Conservation (phyloP, 2,797 vertebrate species). For the Lepidocolaptes lacrymiger region DNA sequence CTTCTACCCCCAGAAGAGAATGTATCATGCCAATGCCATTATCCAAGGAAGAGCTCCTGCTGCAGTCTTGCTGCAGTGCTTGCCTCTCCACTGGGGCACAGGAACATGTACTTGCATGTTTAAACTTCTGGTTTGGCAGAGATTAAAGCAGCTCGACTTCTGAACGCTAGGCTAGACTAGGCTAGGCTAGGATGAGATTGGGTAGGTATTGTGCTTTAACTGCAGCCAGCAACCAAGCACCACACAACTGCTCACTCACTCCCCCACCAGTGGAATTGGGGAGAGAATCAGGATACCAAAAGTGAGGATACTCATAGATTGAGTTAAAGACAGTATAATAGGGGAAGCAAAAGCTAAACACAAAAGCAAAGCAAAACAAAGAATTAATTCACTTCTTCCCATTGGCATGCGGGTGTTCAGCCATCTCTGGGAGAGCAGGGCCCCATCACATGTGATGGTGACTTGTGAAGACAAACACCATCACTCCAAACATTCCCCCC, state of each 20-base stretch:
- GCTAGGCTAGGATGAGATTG: not conserved
- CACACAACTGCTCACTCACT: not conserved
- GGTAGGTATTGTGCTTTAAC: not conserved
- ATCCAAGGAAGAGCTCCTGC: not conserved
- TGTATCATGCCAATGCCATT: not conserved
- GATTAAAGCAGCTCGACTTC: not conserved
- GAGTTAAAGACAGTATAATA: not conserved
- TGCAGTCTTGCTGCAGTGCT: not conserved
- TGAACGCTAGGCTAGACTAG: not conserved
- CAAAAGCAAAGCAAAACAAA: not conserved
- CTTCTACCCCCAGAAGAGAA: not conserved
- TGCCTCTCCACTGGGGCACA: not conserved
- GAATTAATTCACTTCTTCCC: not conserved
- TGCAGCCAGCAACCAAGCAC: not conserved
- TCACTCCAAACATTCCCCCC: not conserved
- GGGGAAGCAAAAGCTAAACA: not conserved
- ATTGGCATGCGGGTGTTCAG: not conserved
- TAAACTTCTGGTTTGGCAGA: not conserved
- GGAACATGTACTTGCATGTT: not conserved
- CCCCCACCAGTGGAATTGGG: rapidly evolving
- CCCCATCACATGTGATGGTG: not conserved
- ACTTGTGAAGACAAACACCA: not conserved
- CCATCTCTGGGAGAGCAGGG: not conserved
- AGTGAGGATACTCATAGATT: not conserved
- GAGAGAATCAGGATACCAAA: not conserved